Percentiles rank a stretch among this genome's conserved stretches.
phyloP scores from a whole-genome alignment of 2,797 vertebrate species.

The Neoniphon sammara region DNA sequence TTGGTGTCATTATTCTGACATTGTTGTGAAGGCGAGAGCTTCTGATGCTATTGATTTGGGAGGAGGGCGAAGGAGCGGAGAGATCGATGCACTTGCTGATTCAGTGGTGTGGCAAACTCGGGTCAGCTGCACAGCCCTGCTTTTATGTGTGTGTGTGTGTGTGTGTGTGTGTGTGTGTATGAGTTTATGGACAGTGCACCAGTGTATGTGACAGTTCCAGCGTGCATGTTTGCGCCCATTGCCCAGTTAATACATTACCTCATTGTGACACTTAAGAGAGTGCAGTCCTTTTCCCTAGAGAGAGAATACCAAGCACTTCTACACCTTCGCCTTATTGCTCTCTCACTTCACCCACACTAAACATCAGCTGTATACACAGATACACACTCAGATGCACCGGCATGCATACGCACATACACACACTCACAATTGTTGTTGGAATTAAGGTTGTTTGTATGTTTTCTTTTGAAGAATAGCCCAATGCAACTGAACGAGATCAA shows the following conservation, averaged over 20 bases:
- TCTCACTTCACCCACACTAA: neutral
- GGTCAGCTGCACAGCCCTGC: conserved; percentile 29
- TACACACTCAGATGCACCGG: neutral
- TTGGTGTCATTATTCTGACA: conserved; percentile 72
- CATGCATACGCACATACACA: neutral
- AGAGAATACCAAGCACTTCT: neutral
- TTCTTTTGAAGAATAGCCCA: conserved; percentile 7
- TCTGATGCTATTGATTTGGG: conserved; percentile 78
- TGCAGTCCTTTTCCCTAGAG: neutral
- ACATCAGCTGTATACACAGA: neutral
- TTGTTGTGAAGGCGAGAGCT: conserved; percentile 71
- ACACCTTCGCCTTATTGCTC: conserved; percentile 5
- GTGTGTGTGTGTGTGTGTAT: conserved; percentile 20
- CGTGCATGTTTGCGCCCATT: conserved; percentile 15
- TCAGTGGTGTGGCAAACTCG: conserved; percentile 56
- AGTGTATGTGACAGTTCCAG: conserved; percentile 14
- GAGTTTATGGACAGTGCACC: conserved; percentile 31
- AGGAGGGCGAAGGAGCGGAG: conserved; percentile 51
- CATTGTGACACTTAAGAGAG: conserved; percentile 20
- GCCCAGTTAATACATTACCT: conserved; percentile 34
- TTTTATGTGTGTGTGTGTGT: conserved; percentile 47
- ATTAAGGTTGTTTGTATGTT: neutral
- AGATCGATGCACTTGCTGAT: conserved; percentile 66
- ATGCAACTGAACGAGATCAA: neutral
- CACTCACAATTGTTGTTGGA: neutral